A percentile compares a stretch with the other conserved stretches of the same genome.
phyloP scores from a whole-genome alignment of 2,113 vertebrate genomes.

The Ameiurus melas region DNA sequence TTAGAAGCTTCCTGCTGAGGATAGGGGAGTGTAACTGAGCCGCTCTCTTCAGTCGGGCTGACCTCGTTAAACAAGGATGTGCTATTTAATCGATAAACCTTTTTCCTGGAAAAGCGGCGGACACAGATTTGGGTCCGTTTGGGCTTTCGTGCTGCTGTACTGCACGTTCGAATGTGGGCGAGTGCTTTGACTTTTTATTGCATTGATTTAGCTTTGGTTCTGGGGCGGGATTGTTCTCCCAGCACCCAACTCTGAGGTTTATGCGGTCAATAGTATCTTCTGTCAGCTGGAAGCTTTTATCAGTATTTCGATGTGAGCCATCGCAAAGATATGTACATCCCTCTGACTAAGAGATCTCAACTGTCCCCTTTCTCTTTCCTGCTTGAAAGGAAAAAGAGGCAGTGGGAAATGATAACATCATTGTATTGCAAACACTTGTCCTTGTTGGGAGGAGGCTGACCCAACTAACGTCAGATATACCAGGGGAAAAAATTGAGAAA shows the following conservation, averaged over 20 bases:
- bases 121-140: not conserved
- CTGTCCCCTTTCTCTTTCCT: not conserved
- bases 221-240: not conserved
- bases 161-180: not conserved
- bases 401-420: conserved; percentile 29
- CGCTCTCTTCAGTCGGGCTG: not conserved
- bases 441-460: conserved; percentile 4
- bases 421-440: conserved; percentile 23
- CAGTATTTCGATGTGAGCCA: not conserved
- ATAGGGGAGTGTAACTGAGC: not conserved
- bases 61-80: not conserved
- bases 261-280: conserved; percentile 16
- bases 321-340: not conserved
- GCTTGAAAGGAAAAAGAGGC: conserved; percentile 24
- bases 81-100: not conserved
- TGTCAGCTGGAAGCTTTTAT: conserved; percentile 21
- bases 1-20: not conserved
- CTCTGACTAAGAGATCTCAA: not conserved
- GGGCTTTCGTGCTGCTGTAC: not conserved
- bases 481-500: not conserved
- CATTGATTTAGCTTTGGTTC: not conserved
- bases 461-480: conserved; percentile 15
- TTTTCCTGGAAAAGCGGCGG: not conserved
- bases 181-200: conserved; percentile 4
- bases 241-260: conserved; percentile 3